Conservation (phyloP, 2,797 vertebrate species). For the Centroberyx gerrardi region DNA sequence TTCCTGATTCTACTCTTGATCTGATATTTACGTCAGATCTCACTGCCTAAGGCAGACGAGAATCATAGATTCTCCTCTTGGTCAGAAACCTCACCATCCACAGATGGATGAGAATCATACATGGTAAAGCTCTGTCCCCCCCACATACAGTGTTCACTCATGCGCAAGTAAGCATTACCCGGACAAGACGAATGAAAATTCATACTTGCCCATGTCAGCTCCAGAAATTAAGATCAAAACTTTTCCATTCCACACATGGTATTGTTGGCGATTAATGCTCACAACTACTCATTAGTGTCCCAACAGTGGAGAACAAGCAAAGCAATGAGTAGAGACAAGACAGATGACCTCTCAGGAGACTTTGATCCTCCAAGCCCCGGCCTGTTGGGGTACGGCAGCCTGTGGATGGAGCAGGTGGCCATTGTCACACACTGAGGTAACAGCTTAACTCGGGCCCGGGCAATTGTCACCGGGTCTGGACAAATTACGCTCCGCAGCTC, state of each 20-base stretch:
- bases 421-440: conserved; percentile 28
- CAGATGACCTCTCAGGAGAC: neutral
- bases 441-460: conserved; percentile 31
- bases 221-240: neutral
- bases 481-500: conserved; percentile 27
- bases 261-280: neutral
- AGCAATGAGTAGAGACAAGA: neutral
- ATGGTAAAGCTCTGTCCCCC: too few species aligned
- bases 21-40: too few species aligned
- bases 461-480: conserved; percentile 34
- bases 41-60: too few species aligned
- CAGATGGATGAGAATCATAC: too few species aligned
- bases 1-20: too few species aligned
- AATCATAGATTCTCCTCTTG: too few species aligned
- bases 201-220: too few species aligned
- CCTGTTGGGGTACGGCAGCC: neutral
- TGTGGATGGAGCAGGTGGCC: conserved; percentile 47
- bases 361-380: neutral
- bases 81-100: too few species aligned
- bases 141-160: too few species aligned
- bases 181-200: too few species aligned
- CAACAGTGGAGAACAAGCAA: conserved; percentile 1
- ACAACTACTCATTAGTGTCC: neutral
- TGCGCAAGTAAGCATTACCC: too few species aligned
- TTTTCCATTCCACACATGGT: neutral